Base-by-base conservation (phyloP, 2,888 invertebrate species). In the Philaethria dido region DNA sequence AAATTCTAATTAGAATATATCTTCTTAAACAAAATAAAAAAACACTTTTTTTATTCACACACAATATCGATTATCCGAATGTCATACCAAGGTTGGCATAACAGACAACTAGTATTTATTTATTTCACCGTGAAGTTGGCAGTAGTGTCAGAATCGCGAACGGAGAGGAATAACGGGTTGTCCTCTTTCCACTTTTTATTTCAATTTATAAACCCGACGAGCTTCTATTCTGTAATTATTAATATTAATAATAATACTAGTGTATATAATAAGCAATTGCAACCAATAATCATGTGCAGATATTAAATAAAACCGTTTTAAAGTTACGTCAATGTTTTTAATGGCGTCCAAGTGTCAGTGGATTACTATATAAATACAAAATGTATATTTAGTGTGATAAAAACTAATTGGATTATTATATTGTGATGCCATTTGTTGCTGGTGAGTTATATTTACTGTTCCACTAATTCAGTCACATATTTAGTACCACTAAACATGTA, bases 201-300 rank as follows among this genome's bases (percentile, higher is more conserved):
- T 68, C 74, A 75, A 72, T 75, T 73, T 78, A 80, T 81, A 77
- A 73, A 78, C 75, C 71, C 72, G 71, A 78, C 80, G 85, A 89
- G 86, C 84, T 88, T 88, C 75, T 72, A 79, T 80, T 72, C 69
- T 83, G 85, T 83, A 84, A 81, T 83, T 84, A 84, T 80, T 84
- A 83, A 79, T 83, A 79, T 84, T 79, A 80, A 80, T 81, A 63
- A 42, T 66, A 62, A 67, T 62, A 13, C 59, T 55, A 67, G 60
- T 59, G 11, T 45, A 55, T n/a, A 63, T 47, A 60, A 54, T 44
- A 57, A 39, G 57, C 50, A 47, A 65, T 33, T 9, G 20, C 62
- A 11, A 25, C 9, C 22, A 20, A 22, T 64, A 52, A 68, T 52
- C 39, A 55, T 62, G 76, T 69, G 71, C 70, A 65, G 76, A 81